These are phyloP conservation scores for Chloroceryle inda DNA, from an alignment of 2,797 vertebrate species.

Conservation along the genomic window DNA sequence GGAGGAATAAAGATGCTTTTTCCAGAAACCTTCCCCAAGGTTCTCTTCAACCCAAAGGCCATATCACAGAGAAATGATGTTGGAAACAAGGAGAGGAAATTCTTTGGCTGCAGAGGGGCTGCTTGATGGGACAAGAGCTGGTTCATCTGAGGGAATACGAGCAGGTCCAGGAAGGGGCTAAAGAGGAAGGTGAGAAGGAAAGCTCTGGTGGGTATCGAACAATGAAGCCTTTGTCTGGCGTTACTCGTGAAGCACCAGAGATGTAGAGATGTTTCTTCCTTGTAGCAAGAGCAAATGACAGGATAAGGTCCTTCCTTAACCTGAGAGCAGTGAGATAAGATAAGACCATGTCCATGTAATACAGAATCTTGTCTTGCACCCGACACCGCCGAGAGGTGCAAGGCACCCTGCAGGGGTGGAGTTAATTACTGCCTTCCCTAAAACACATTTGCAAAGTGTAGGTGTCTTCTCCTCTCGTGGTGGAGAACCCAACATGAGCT, in stretches of 20 bases:
- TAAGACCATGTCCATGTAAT: not conserved
- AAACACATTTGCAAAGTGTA: not conserved
- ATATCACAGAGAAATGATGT: fast-evolving
- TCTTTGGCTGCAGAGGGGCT: not conserved
- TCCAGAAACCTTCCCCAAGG: too few relatives aligned
- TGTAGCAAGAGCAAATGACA: not conserved
- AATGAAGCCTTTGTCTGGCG: conserved; percentile 20
- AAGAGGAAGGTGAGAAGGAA: not conserved
- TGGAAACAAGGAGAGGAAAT: fast-evolving
- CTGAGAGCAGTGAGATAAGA: not conserved
- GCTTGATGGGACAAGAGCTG: not conserved
- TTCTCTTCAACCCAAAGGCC: not conserved
- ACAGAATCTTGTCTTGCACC: not conserved
- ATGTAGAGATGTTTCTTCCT: not conserved
- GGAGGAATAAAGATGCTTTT: not conserved
- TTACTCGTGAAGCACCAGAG: not conserved
- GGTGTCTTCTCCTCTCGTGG: not conserved
- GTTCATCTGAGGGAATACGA: not conserved
- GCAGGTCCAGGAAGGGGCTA: not conserved
- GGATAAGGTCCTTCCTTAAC: not conserved
- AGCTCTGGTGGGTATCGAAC: fast-evolving
- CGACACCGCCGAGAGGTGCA: fast-evolving
- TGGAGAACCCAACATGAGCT: not conserved
- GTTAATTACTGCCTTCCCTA: not conserved
- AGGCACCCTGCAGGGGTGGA: not conserved